Conservation (phyloP, 1,140 invertebrate species). For the Drosophila simulans region DNA sequence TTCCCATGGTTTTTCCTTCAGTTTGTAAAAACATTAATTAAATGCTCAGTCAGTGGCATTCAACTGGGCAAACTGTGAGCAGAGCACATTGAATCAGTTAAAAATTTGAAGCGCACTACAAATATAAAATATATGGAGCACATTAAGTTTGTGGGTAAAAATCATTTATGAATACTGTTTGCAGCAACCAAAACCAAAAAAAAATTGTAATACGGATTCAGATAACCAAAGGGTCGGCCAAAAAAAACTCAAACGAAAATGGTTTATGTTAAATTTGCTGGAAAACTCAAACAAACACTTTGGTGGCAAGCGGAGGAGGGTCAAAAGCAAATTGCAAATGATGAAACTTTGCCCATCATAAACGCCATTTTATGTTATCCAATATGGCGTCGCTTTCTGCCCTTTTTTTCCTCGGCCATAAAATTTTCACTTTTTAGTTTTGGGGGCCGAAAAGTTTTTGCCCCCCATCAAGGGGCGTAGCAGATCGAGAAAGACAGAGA, state of each 20-base stretch:
- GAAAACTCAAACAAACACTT: conserved; percentile 47
- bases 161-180: conserved; percentile 49
- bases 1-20: conserved; percentile 3
- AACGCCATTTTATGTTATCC: conserved; percentile 75
- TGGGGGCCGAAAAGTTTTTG: conserved; percentile 50
- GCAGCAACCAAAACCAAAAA: conserved; percentile 39
- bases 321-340: conserved; percentile 72
- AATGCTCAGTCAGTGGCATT: conserved; percentile 58
- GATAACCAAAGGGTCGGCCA: not conserved
- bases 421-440: conserved; percentile 74
- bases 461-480: not conserved
- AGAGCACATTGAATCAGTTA: conserved; percentile 55
- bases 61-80: conserved; percentile 48
- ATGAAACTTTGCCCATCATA: conserved; percentile 75
- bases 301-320: conserved; percentile 16
- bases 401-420: conserved; percentile 27
- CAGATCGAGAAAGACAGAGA: conserved; percentile 3
- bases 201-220: not conserved
- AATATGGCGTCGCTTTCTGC: conserved; percentile 59
- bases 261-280: conserved; percentile 71
- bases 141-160: conserved; percentile 18
- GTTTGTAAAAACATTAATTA: conserved; percentile 57
- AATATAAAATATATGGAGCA: conserved; percentile 17
- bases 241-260: conserved; percentile 31
- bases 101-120: conserved; percentile 7